These are phyloP conservation scores for Psittacula derbiana DNA, from an alignment of 2,797 vertebrate genomes.

Conservation along the genomic window DNA sequence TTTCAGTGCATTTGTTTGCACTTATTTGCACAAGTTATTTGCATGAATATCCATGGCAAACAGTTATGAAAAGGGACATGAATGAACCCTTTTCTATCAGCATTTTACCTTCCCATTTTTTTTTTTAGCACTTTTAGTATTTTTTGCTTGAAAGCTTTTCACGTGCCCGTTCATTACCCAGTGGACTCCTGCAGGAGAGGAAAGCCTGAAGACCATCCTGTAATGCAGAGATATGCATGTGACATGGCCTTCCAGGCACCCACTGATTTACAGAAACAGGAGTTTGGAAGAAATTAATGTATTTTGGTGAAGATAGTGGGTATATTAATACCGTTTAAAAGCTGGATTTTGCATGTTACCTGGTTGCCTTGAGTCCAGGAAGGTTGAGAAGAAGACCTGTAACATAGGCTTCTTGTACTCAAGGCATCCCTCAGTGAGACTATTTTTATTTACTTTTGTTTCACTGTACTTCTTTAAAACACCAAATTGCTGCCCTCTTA, in stretches of 20 bases:
- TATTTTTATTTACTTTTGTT: not conserved
- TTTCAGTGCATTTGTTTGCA: not conserved
- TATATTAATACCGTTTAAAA: not conserved
- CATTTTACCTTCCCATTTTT: not conserved
- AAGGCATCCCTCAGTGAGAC: not conserved
- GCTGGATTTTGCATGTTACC: not conserved
- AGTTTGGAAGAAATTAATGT: not conserved
- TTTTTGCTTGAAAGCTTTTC: not conserved
- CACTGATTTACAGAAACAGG: not conserved
- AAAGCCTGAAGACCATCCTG: not conserved
- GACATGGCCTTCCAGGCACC: not conserved
- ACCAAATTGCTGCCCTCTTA: not conserved
- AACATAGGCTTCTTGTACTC: not conserved
- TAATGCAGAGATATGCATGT: accelerated
- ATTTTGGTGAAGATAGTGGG: not conserved
- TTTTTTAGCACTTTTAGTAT: not conserved
- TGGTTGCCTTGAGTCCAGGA: not conserved
- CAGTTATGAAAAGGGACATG: not conserved
- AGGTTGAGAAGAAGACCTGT: accelerated
- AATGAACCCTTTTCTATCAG: not conserved
- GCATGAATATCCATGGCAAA: not conserved
- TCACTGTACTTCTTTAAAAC: not conserved
- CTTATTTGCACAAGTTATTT: not conserved
- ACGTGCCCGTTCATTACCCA: accelerated
- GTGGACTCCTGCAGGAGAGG: not conserved